Conservation (phyloP, 2,888 invertebrate genomes). For the Uloborus plumipes region DNA sequence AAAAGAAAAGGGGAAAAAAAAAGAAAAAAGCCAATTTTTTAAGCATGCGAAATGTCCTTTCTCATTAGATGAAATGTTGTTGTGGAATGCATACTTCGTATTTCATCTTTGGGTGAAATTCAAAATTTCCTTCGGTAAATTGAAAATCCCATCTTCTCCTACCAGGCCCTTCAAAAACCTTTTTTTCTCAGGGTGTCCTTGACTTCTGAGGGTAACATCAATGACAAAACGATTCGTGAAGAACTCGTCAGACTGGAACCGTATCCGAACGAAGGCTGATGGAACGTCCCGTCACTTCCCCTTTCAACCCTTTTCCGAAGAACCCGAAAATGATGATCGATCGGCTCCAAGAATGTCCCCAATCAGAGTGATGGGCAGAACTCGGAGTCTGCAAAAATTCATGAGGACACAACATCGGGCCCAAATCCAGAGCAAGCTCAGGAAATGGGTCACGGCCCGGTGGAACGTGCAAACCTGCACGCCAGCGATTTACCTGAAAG, state of each 20-base stretch:
- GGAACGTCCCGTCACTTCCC: neutral
- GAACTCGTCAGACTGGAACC: neutral
- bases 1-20: too few species aligned
- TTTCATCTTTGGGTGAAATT: too few species aligned
- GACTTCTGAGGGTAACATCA: too few species aligned
- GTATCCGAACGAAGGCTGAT: neutral
- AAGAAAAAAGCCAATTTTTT: too few species aligned
- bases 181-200: too few species aligned
- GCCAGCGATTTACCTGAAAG: constrained; percentile 1
- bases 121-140: too few species aligned
- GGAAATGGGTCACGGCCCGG: constrained; percentile 36
- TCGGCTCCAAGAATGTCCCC: constrained; percentile 24
- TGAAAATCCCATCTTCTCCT: too few species aligned
- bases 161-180: too few species aligned
- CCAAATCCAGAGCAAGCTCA: constrained; percentile 14
- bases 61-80: too few species aligned
- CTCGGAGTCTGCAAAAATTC: constrained; percentile 10
- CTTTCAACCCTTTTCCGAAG: neutral
- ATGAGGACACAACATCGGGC: constrained; percentile 11
- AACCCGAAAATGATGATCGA: constrained; percentile 34
- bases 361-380: constrained; percentile 28
- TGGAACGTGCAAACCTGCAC: constrained; percentile 41
- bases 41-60: too few species aligned
- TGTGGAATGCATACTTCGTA: too few species aligned
- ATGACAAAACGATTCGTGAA: too few species aligned